phyloP scores from a whole-genome alignment of 2,888 invertebrate genomes.

The Philhelius pedissequus region DNA sequence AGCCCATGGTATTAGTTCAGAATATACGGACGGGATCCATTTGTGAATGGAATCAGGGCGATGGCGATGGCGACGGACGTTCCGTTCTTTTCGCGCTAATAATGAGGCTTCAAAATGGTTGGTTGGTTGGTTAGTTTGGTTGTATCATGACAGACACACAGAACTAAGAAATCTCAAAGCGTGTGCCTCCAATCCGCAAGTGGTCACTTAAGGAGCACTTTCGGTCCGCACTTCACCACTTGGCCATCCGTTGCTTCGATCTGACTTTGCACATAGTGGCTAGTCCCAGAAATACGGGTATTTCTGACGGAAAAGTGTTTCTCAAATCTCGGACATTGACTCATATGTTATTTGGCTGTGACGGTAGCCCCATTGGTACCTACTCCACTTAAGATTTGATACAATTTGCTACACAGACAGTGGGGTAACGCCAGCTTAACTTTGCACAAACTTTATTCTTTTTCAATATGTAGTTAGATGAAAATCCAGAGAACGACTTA shows the following conservation, averaged over 20 bases:
- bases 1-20: too few relatives aligned
- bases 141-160: slow-evolving; percentile 45
- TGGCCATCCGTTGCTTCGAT: neutral
- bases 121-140: neutral
- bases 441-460: neutral
- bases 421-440: neutral
- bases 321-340: slow-evolving; percentile 68
- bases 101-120: slow-evolving; percentile 61
- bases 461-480: too few relatives aligned
- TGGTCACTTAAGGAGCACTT: slow-evolving; percentile 32
- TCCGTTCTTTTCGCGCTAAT: slow-evolving; percentile 61
- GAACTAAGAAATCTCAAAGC: slow-evolving; percentile 17
- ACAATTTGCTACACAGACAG: neutral
- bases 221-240: neutral
- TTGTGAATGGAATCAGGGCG: slow-evolving; percentile 57
- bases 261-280: neutral
- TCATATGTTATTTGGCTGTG: slow-evolving; percentile 33
- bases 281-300: slow-evolving; percentile 34
- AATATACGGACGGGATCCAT: neutral
- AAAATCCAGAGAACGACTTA: too few relatives aligned
- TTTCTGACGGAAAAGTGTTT: slow-evolving; percentile 67
- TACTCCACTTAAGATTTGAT: slow-evolving; percentile 2
- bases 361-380: slow-evolving; percentile 28
- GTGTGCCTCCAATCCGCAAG: slow-evolving; percentile 49
- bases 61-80: slow-evolving; percentile 14